Evolutionary conservation across 2,888 invertebrate genomes (phyloP), one percentile per base, ranked within the genome.

Genomic region (Steinernema scapterisci): DNA sequence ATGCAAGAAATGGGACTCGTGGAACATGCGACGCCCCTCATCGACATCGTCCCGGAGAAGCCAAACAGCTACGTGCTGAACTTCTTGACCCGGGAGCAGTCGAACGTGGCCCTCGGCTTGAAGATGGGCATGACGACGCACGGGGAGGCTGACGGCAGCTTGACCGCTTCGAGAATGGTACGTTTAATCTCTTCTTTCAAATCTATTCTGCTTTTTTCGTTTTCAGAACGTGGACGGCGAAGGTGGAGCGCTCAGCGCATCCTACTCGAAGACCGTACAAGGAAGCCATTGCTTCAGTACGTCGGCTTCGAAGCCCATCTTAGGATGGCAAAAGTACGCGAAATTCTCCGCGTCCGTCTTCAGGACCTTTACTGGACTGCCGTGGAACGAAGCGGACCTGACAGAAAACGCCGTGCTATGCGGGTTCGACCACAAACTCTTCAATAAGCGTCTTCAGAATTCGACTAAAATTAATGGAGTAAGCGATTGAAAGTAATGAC

Each of bases 261-360:
- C 79, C 31, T 86, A 85, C 76, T 81, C 85, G 6, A 84, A 84
- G 70, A 80, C 85, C 27, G 78, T 84, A n/a, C 81, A 81, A 74
- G 92, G 92, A 84, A 92, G 93, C 0, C 92, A 93, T 82, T 94
- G 94, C 87, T 92, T 94, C 88, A 93, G 92, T 86, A 83, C 95
- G 0, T 91, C 92, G 21, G 92, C 93, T 83, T 91, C 92, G 80
- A 97, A 96, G 88, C 95, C 97, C 0, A 92, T 93, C 87, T 92
- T 93, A 74, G 89, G 89, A 73, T 88, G 89, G 85, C 86, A 87
- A 72, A 88, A 88, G 48, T 88, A 89, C 79, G 83, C 88, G 43
- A 83, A 79, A 25, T 31, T 81, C 31, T 78, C 80, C 7, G 70
- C 46, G 21, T 43, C 52, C 11, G 21, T 77, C 5, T 74, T 71